A percentile compares a stretch with the other conserved stretches of the same genome.
phyloP scores from a whole-genome alignment of 2,797 vertebrate genomes.

The Dendrocincla fuliginosa region DNA sequence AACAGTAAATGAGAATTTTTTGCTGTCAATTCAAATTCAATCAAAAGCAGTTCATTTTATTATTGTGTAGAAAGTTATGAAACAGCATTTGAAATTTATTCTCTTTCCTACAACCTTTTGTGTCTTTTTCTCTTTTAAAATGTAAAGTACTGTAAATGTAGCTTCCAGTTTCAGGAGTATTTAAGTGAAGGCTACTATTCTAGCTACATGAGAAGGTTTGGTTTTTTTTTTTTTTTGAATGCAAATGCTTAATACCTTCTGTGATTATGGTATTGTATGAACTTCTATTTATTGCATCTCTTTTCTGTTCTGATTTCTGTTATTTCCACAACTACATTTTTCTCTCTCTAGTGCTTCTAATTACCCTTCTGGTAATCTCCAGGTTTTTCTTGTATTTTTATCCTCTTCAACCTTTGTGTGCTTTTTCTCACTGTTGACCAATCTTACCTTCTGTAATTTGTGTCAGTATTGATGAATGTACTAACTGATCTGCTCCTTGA shows the following conservation, averaged over 20 bases:
- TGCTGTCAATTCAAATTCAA: conserved; percentile 58
- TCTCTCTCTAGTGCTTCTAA: not conserved
- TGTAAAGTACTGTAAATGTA: conserved; percentile 28
- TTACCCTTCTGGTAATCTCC: not conserved
- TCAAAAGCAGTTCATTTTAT: conserved; percentile 2
- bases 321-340: not conserved
- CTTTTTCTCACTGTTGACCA: not conserved
- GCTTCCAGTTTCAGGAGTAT: not conserved
- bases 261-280: not conserved
- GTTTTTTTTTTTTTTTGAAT: not conserved
- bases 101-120: not conserved
- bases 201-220: not conserved
- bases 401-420: not conserved
- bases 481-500: not conserved
- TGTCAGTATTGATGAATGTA: not conserved
- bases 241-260: not conserved
- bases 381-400: not conserved
- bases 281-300: not conserved
- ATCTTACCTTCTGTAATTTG: not conserved
- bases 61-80: conserved; percentile 44
- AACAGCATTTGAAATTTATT: conserved; percentile 29
- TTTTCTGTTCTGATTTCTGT: not conserved
- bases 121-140: conserved; percentile 19
- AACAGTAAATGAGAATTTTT: conserved; percentile 31
- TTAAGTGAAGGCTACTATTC: not conserved